Evolutionary conservation across 2,888 invertebrate species (phyloP).

Genomic region (Hydriomena furcata): DNA sequence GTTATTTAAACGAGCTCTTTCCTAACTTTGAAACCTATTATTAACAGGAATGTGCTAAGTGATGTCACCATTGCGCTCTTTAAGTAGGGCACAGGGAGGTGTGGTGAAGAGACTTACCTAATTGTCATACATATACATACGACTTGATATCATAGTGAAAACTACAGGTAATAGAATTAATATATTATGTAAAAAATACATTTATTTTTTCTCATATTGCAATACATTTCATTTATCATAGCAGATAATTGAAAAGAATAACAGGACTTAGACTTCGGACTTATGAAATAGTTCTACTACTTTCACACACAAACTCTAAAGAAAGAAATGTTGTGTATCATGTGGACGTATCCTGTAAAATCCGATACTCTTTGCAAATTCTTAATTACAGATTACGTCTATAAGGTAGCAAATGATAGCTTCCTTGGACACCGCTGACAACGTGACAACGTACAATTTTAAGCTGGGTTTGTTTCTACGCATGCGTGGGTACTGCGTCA

Average conservation of each 20-base stretch:
- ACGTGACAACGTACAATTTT: conserved; percentile 32
- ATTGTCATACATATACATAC: not conserved
- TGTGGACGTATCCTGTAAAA: too few relatives aligned
- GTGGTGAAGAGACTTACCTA: not conserved
- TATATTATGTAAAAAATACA: too few relatives aligned
- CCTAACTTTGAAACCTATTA: conserved; percentile 37
- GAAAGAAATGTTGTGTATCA: not conserved
- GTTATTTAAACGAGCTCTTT: conserved; percentile 38
- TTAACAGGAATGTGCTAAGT: conserved; percentile 60
- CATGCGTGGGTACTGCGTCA: conserved; percentile 50
- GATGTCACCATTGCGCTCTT: conserved; percentile 45
- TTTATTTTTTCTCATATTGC: too few relatives aligned
- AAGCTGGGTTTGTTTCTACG: conserved; percentile 40
- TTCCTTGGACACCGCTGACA: conserved; percentile 20
- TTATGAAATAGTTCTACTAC: too few relatives aligned
- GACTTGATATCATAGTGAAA: too few relatives aligned
- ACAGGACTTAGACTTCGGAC: too few relatives aligned
- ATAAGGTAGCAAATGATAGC: conserved; percentile 18
- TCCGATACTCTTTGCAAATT: not conserved
- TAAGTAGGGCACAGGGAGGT: conserved; percentile 33
- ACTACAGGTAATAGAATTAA: too few relatives aligned
- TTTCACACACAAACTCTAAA: too few relatives aligned
- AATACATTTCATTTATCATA: too few relatives aligned
- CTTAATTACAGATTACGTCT: conserved; percentile 3
- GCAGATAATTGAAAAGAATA: too few relatives aligned